Conservation (phyloP, 2,797 vertebrate genomes). For the Ciconia nigra region DNA sequence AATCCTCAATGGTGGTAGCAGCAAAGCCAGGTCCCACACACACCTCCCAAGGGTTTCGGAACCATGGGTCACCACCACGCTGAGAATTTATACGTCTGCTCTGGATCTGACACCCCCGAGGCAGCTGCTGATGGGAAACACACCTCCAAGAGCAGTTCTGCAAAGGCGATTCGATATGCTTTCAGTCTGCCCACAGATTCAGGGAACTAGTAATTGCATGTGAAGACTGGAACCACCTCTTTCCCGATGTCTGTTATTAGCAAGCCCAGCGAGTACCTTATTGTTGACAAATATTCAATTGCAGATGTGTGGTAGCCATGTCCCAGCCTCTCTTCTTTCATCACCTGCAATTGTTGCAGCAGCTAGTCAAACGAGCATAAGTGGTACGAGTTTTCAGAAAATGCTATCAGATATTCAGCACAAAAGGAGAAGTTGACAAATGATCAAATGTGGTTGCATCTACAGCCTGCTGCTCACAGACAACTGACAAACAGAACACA, state of each 20-base stretch:
- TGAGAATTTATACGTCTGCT: not conserved
- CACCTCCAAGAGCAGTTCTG: not conserved
- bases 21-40: not conserved
- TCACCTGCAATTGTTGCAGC: constrained; percentile 12
- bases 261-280: not conserved
- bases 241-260: not conserved
- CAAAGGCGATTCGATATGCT: not conserved
- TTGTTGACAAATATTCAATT: constrained; percentile 29
- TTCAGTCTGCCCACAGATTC: not conserved
- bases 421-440: constrained; percentile 34
- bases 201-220: not conserved
- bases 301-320: not conserved
- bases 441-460: not conserved
- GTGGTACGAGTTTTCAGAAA: not conserved
- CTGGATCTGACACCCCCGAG: not conserved
- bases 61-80: not conserved
- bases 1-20: not conserved
- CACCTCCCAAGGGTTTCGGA: not conserved
- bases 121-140: not conserved
- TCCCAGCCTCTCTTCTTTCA: not conserved
- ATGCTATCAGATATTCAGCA: not conserved
- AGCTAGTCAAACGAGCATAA: not conserved
- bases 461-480: constrained; percentile 14
- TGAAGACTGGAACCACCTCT: not conserved
- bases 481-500: not conserved